Base-by-base conservation (phyloP, 2,113 vertebrate species). In the Lontra canadensis region DNA sequence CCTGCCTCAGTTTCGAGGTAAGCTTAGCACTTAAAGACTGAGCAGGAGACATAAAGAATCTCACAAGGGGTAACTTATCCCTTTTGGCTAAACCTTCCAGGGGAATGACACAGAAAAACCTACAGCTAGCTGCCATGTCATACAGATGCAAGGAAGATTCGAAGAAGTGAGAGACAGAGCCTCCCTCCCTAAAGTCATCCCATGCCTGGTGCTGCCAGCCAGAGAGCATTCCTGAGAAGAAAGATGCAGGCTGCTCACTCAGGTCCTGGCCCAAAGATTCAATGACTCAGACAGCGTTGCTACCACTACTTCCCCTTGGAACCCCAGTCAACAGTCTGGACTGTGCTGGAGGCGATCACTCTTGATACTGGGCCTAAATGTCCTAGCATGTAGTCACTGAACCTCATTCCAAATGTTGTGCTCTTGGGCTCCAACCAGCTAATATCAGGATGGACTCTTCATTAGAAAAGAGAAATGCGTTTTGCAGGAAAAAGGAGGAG, bases 261-360 rank as follows among this genome's bases (percentile, higher is more conserved):
- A 63, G 85, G 88, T 67, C 44, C 86, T 1, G 7, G 95, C 96
- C 87, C 26, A 1, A 3, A 49, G 0, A 20, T 69, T 74, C 7
- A 21, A 39, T 93, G 95, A 88, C 81, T 92, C 92, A 93, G 94
- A 88, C 69, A 36, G 47, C 2, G 10, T 23, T 21, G 82, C 81
- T 63, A 44, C 90, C 17, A 3, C 52, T 59, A 17, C 79, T 82
- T 93, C 69, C 81, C 49, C 90, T 67, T 26, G 59, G 63, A 91
- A 83, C 59, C 71, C 47, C 5, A 13, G 59, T 36, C 95, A 7
- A 3, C 67, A 74, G 95, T 97, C 97, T 97, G 97, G 97, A 98
- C 96, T 31, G 90, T 25, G 78, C 94, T 86, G 95, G 94, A 97
- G 90, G 76, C 34, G 0, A 47, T 86, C 47, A 0, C 34, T 76